phyloP scores from a whole-genome alignment of 2,113 vertebrate species.

The Sarotherodon lohbergeri region DNA sequence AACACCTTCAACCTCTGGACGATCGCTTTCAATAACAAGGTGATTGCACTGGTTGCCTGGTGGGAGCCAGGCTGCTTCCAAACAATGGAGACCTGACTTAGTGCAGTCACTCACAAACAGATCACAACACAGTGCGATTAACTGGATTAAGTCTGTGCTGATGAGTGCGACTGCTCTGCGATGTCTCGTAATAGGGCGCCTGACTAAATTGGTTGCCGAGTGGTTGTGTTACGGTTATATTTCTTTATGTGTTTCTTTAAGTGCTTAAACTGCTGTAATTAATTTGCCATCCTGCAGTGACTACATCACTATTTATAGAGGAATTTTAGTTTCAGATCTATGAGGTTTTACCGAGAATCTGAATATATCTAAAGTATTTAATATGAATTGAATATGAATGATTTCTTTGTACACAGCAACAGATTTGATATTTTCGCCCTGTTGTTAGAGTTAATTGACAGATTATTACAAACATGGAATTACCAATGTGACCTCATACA shows the following conservation, averaged over 20 bases:
- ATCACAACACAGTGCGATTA: background rate
- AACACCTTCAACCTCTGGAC: background rate
- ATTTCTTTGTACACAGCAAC: background rate
- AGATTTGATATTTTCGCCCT: background rate
- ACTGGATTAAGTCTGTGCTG: background rate
- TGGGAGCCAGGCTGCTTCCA: background rate
- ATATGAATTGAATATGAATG: background rate
- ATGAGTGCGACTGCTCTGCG: background rate
- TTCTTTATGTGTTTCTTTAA: background rate
- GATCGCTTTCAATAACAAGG: background rate
- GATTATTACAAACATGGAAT: background rate
- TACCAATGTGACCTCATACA: background rate
- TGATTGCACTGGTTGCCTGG: background rate
- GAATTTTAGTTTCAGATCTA: background rate
- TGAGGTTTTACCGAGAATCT: background rate
- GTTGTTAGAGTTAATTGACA: background rate
- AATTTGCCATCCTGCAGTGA: background rate
- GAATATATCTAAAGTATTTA: background rate
- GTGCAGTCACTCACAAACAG: background rate
- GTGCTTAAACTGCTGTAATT: background rate
- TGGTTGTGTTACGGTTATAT: background rate
- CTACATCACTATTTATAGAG: background rate
- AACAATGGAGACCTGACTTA: background rate
- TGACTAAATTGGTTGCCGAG: background rate
- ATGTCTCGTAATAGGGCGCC: accelerated